Conservation (phyloP, 53 echinoderm and acorn worm species). For the Astropecten irregularis region DNA sequence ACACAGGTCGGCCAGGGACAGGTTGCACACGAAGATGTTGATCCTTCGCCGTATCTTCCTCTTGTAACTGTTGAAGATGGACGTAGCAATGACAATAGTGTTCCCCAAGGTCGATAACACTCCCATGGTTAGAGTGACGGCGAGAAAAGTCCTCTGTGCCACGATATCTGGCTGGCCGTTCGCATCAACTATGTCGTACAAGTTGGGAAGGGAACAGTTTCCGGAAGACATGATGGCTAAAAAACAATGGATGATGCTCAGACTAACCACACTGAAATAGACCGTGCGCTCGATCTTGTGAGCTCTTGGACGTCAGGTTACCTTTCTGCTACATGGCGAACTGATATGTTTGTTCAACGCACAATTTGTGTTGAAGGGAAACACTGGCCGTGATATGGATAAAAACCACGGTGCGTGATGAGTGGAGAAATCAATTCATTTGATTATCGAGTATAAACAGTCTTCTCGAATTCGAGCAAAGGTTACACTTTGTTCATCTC, state of each 20-base stretch:
- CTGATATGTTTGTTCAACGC: too few relatives aligned
- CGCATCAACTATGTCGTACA: conserved; percentile 3
- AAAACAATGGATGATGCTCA: background rate
- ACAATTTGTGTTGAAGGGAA: background rate
- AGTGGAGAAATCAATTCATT: too few relatives aligned
- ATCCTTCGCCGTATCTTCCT: background rate
- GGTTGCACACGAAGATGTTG: conserved; percentile 40
- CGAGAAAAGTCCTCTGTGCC: background rate
- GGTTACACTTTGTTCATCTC: too few relatives aligned
- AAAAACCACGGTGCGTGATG: background rate
- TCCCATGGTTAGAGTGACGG: conserved; percentile 4
- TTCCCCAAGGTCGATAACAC: background rate
- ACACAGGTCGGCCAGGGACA: conserved; percentile 36
- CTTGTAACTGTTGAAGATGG: conserved; percentile 8
- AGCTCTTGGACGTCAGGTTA: background rate
- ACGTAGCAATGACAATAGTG: background rate
- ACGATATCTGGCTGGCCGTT: background rate
- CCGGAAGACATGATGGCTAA: background rate
- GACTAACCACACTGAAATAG: background rate
- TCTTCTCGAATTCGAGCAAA: too few relatives aligned
- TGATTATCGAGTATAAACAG: too few relatives aligned
- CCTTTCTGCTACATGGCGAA: background rate
- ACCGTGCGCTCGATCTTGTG: background rate
- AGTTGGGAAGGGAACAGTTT: background rate
- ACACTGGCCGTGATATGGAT: background rate